Base-by-base conservation (phyloP, 2,113 vertebrate species). In the Lasiurus borealis region DNA sequence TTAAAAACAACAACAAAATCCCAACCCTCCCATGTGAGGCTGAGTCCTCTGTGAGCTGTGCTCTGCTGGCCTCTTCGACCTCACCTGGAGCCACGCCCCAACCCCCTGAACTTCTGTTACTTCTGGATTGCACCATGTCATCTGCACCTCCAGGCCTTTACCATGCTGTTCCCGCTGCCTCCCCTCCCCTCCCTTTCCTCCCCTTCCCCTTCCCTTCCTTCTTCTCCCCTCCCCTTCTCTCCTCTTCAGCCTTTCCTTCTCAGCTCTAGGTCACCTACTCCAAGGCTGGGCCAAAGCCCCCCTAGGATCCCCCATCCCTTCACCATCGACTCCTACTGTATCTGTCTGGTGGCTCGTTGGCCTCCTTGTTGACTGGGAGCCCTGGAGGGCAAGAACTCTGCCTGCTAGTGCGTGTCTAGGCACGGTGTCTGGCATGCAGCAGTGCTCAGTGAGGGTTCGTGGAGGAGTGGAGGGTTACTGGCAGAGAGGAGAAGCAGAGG, bases 241-340 rank as follows among this genome's bases (percentile, higher is more conserved):
- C 44, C 27, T 23, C 34, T 21, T n/a, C 10, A 36, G 40, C 50
- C 18, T 21, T 36, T 31, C 50, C 27, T 52, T 36, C 78, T 57
- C 40, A 36, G 40, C 25, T 83, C 62, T 62, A 2, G 71, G 36
- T 21, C 0, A 2, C 82, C 36, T 44, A 40, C 15, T 36, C 48
- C 29, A 3, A 1, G n/a, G 89, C 34, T 6, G 29, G 13, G 40
- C n/a, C 66, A 9, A 18, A 21, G 18, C 1, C 9, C 19, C 31
- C 62, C n/a, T 5, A 12, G 31, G 59, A 10, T 12, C 19, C 27
- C 48, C 4, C 31, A 5, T 11, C 9, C 4, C 57, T 66, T 31
- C 21, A 3, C 18, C 12, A 1, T 15, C 3, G 12, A 13, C 57
- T 46, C 23, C 8, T 6, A 0, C 21, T 2, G 0, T 54, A 11